Percentiles rank a stretch among this genome's conserved stretches.
These are phyloP conservation scores for Gryon sp. DNA, from an alignment of 1,140 invertebrate species.

Conservation along the genomic window DNA sequence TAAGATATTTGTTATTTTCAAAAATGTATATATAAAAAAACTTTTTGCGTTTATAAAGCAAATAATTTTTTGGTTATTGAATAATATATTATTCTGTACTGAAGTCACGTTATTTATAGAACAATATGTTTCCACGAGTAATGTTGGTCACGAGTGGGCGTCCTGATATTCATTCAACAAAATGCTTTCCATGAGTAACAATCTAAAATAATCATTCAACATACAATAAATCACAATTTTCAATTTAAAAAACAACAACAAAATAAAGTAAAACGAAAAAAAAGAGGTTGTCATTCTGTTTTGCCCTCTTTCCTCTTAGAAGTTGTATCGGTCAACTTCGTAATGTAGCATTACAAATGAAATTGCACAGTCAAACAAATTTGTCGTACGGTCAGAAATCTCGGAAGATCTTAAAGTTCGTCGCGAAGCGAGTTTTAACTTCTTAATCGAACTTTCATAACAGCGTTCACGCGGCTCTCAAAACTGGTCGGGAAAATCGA, in stretches of 20 bases:
- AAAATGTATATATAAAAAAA: no score
- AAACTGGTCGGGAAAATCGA: slow-evolving; percentile 8
- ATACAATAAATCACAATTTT: no score
- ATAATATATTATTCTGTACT: slow-evolving; percentile 8
- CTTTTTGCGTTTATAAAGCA: no score
- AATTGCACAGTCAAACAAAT: slow-evolving; percentile 2
- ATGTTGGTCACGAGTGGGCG: slow-evolving; percentile 36
- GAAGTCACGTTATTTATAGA: slow-evolving; percentile 19
- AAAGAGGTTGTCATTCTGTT: no score
- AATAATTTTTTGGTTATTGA: no score
- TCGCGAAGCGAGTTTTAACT: slow-evolving; percentile 22
- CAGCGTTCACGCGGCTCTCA: slow-evolving; percentile 3
- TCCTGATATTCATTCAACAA: slow-evolving; percentile 24
- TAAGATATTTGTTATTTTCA: no score
- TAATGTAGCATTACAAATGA: not conserved
- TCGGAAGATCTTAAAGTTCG: slow-evolving; percentile 16
- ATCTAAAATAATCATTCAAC: no score
- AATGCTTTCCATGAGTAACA: slow-evolving; percentile 1
- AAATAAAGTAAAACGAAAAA: no score
- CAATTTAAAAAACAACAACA: no score
- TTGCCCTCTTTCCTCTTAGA: no score
- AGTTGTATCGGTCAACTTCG: no score
- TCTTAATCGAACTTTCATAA: slow-evolving; percentile 50
- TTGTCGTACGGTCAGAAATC: slow-evolving; percentile 2
- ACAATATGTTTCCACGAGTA: slow-evolving; percentile 28